Conservation (phyloP, 2,888 invertebrate genomes). For the Lasioglossum pauxillum region DNA sequence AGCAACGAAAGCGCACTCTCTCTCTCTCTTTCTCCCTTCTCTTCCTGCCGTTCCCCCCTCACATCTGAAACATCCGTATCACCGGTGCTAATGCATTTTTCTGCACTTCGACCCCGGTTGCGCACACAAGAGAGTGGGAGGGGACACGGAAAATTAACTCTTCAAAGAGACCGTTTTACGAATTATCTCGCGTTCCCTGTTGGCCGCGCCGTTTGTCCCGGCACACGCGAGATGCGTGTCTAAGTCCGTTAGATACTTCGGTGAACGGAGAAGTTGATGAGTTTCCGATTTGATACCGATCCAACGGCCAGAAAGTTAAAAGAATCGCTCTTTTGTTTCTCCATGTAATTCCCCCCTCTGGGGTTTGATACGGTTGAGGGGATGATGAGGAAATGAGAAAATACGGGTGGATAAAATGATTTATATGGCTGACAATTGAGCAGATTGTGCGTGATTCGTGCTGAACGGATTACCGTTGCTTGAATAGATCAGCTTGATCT, state of each 20-base stretch:
- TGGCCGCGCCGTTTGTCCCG: not conserved
- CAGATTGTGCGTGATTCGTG: not conserved
- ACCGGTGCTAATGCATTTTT: conserved; percentile 42
- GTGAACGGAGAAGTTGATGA: not conserved
- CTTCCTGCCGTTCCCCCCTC: not conserved
- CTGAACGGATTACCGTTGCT: not conserved
- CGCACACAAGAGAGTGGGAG: not conserved
- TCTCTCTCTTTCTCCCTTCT: not conserved
- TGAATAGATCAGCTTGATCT: not conserved
- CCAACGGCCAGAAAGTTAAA: not conserved
- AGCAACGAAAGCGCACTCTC: conserved; percentile 18
- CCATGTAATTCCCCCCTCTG: not conserved
- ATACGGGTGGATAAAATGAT: not conserved
- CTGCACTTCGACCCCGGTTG: conserved; percentile 1
- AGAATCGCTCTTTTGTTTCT: not conserved
- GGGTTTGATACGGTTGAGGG: not conserved
- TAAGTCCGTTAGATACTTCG: not conserved
- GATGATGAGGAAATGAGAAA: not conserved
- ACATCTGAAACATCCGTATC: conserved; percentile 17
- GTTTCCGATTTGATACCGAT: not conserved
- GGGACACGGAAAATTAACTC: conserved; percentile 13
- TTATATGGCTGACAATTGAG: not conserved
- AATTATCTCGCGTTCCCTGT: conserved; percentile 2
- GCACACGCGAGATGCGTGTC: conserved; percentile 10
- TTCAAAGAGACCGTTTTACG: conserved; percentile 19